Evolutionary conservation across 2,113 vertebrate species (phyloP).

Genomic region (Mobula hypostoma): DNA sequence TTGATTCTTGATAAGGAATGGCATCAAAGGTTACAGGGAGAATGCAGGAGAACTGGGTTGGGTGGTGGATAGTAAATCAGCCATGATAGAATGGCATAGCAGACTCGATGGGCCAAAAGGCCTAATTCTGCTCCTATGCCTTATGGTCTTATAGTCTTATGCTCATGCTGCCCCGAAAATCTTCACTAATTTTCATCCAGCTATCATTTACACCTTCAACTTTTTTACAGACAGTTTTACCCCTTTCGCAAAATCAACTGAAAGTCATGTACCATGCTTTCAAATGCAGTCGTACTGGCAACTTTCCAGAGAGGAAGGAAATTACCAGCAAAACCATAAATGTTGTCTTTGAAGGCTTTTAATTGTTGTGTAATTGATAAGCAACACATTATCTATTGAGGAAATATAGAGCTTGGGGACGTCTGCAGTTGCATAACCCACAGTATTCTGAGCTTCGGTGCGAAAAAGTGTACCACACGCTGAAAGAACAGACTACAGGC

Average conservation of each 20-base stretch:
- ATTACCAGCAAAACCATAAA: not conserved
- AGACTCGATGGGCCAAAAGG: no score
- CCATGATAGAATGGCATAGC: no score
- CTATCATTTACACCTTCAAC: not conserved
- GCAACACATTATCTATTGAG: not conserved
- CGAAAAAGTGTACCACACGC: not conserved
- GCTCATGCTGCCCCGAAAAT: no score
- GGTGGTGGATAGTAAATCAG: no score
- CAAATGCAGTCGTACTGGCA: not conserved
- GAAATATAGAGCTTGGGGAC: not conserved
- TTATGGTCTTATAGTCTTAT: no score
- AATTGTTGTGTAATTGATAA: not conserved
- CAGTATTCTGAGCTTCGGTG: not conserved
- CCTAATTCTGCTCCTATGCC: no score
- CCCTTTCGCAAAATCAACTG: not conserved
- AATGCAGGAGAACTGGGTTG: no score
- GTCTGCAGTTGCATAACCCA: not conserved
- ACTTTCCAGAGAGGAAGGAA: constrained; percentile 11
- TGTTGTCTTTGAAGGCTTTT: not conserved
- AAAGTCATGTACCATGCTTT: not conserved
- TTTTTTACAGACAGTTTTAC: not conserved
- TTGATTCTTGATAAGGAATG: no score
- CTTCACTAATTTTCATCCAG: not conserved
- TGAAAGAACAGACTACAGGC: not conserved
- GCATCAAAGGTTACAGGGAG: no score